A percentile compares a stretch with the other conserved stretches of the same genome.
Conservation (phyloP, 2,797 vertebrate species). For the Apogon talboti region DNA sequence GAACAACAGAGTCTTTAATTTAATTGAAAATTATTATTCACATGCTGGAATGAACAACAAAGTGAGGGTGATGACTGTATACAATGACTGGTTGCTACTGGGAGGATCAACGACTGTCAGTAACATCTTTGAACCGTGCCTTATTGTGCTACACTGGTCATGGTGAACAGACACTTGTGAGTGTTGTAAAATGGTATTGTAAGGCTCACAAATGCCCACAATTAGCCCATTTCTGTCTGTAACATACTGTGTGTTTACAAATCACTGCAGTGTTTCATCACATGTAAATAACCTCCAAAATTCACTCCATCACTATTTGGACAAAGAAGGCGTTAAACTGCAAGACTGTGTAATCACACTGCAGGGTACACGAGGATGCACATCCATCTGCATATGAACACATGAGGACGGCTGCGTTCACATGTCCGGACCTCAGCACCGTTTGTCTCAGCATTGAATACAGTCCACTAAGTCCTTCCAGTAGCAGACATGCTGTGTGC, state of each 20-base stretch:
- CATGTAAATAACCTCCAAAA: conserved; percentile 10
- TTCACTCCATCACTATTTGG: background rate
- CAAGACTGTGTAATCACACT: background rate
- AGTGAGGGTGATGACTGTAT: conserved; percentile 31
- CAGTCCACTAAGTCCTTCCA: conserved; percentile 34
- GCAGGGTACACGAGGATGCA: conserved; percentile 10
- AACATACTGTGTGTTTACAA: conserved; percentile 33
- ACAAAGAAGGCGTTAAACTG: conserved; percentile 9
- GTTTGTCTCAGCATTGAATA: conserved; percentile 33
- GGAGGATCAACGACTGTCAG: conserved; percentile 42
- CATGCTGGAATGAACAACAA: background rate
- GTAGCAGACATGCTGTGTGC: conserved; percentile 43
- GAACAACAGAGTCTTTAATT: background rate
- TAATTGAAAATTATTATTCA: background rate
- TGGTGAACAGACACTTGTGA: conserved; percentile 13
- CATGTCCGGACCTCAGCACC: conserved; percentile 20
- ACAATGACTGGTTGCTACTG: conserved; percentile 44
- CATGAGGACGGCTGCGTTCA: conserved; percentile 8
- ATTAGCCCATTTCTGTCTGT: background rate
- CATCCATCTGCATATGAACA: conserved; percentile 7
- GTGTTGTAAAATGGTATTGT: background rate
- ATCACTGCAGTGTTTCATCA: conserved; percentile 17
- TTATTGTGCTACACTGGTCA: conserved; percentile 62
- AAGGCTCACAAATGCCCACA: conserved; percentile 6
- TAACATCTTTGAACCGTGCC: conserved; percentile 68